Conservation (phyloP, 1,140 invertebrate genomes). For the Octopus sinensis region DNA sequence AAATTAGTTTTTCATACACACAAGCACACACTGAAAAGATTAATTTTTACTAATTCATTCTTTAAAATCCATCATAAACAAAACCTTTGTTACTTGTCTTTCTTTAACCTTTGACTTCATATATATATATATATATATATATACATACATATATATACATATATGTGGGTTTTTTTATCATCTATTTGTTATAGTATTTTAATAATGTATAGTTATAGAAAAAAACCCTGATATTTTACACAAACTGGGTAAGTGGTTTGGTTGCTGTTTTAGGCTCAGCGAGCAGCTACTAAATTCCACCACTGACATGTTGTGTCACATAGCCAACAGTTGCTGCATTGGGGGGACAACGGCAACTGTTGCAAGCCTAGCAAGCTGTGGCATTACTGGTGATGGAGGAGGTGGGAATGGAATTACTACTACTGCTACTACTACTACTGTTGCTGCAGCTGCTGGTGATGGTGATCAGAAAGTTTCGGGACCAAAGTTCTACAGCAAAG, state of each 20-base stretch:
- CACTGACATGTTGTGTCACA: slow-evolving; percentile 10
- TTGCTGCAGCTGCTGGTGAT: neutral
- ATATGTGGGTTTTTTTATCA: no score
- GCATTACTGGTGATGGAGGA: neutral
- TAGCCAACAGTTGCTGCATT: slow-evolving; percentile 14
- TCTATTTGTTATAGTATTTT: no score
- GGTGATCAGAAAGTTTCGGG: neutral
- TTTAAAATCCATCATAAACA: no score
- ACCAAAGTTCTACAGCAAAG: neutral
- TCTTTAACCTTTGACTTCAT: neutral
- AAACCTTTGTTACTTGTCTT: neutral
- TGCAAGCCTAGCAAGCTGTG: neutral
- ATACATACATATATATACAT: neutral
- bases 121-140: neutral
- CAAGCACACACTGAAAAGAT: no score
- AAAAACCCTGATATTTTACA: neutral
- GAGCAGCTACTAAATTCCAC: slow-evolving; percentile 11
- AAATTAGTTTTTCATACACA: no score
- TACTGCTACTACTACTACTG: neutral
- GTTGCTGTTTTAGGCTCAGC: slow-evolving; percentile 4
- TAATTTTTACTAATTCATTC: no score
- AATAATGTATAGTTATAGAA: neutral
- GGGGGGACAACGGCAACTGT: slow-evolving; percentile 5
- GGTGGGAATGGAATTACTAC: neutral
- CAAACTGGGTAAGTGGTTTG: neutral